A percentile compares a stretch with the other conserved stretches of the same genome.
Evolutionary conservation across 2,113 vertebrate genomes (phyloP).

Genomic region (Austrofundulus limnaeus): DNA sequence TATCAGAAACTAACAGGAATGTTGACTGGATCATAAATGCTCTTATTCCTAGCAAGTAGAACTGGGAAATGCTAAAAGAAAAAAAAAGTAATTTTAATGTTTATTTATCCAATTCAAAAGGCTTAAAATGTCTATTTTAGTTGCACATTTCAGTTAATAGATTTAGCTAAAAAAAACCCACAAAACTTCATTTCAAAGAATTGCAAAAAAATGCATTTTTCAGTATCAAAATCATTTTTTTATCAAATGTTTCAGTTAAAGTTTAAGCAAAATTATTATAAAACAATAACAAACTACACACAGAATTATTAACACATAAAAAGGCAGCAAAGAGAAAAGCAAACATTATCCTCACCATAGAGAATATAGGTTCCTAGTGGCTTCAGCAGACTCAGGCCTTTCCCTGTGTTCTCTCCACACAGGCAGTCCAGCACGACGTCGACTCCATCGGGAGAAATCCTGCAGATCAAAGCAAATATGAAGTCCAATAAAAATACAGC

Average conservation of each 20-base stretch:
- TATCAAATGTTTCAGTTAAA: too few relatives aligned
- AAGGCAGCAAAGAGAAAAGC: background rate
- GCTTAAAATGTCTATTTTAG: too few relatives aligned
- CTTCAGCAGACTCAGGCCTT: slow-evolving; percentile 92
- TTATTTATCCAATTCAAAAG: too few relatives aligned
- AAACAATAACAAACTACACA: background rate
- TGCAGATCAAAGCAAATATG: slow-evolving; percentile 53
- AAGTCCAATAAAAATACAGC: background rate
- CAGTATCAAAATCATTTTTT: too few relatives aligned
- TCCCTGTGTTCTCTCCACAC: slow-evolving; percentile 96
- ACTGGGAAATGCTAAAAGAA: background rate
- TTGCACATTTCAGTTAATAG: too few relatives aligned
- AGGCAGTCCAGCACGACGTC: slow-evolving; percentile 96
- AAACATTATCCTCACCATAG: slow-evolving; percentile 84
- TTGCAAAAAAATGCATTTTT: too few relatives aligned
- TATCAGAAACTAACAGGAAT: background rate
- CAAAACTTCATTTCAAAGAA: too few relatives aligned
- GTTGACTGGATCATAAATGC: too few relatives aligned
- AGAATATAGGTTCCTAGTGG: slow-evolving; percentile 96
- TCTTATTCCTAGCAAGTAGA: background rate
- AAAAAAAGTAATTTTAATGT: too few relatives aligned
- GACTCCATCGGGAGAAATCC: slow-evolving; percentile 93
- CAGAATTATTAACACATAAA: background rate
- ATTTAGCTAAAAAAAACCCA: too few relatives aligned
- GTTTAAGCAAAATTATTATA: too few relatives aligned